Evolutionary conservation across 1,140 invertebrate genomes (phyloP), one percentile per base, ranked within the genome.

Genomic region (Dendrolimus punctatus): DNA sequence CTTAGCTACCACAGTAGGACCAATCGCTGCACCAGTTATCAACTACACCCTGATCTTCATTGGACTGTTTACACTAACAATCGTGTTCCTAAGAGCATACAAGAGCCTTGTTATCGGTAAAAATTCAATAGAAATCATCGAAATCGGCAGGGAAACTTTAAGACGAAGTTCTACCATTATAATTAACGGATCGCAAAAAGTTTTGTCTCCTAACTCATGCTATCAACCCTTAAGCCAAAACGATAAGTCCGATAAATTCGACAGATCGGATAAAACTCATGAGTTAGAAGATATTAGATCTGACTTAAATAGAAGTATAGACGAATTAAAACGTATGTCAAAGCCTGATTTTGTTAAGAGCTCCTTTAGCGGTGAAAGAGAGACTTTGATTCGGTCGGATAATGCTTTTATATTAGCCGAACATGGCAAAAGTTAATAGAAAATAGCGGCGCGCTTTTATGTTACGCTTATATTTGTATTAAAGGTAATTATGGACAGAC

Each of bases 61-160:
- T 60, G 94, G 94, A 4, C 76, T 91, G 5, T 80, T 89, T 48
- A 87, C 91, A 7, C 85, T 95, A 6, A 79, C 91, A 1, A 88
- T 88, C 0, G 88, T 93, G 6, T 91, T 95, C 58, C 87, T 94
- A 5, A 90, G 91, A 68, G 90, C 91, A 0, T 95, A 95, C 74
- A 93, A 93, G 66, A 92, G 90, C 57, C 89, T 94, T 3, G 90
- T 95, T 0, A 91, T 95, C 53, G 91, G 92, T 0, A 89, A 91
- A 61, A 90, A 91, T 54, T 89, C 90, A 5, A 74, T 92, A 7
- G 93, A 95, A 73, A 92, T 93, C 5, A 90, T 95, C 9, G 94
- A 95, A 66, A 87, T 94, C 40, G 93, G 94, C 0, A 90, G 91
- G 62, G 88, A 90, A 40, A 93, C 91, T 0, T 80, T 94, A 10